Evolutionary conservation across 2,113 vertebrate species (phyloP).

Genomic region (Calypte anna): DNA sequence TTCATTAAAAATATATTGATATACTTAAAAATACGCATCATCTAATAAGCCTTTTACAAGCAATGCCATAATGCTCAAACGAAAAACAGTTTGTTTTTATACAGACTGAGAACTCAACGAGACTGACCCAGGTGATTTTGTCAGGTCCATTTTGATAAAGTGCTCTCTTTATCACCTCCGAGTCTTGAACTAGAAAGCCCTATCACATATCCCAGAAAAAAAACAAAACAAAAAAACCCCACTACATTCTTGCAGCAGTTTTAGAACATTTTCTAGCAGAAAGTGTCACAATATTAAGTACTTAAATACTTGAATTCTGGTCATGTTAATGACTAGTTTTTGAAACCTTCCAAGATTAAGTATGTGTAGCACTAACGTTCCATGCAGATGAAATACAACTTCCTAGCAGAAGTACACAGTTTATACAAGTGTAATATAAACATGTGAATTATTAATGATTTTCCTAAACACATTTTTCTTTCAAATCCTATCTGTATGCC

Average conservation of each 20-base stretch:
- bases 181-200: background rate
- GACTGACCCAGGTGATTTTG: background rate
- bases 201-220: background rate
- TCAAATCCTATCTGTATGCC: constrained; percentile 31
- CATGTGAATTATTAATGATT: background rate
- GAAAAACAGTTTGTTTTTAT: background rate
- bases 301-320: background rate
- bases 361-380: background rate
- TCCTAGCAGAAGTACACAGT: background rate
- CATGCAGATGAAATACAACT: background rate
- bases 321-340: background rate
- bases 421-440: background rate
- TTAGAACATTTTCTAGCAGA: background rate
- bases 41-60: background rate
- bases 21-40: background rate
- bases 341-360: background rate
- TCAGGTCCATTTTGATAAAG: background rate
- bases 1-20: background rate
- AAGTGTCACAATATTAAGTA: background rate
- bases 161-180: background rate
- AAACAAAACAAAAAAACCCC: background rate
- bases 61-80: background rate
- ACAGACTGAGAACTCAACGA: background rate
- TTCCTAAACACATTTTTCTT: constrained; percentile 15
- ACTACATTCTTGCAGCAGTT: background rate